A percentile compares a stretch with the other conserved stretches of the same genome.
These are phyloP conservation scores for Brachionus paranguensis DNA, from an alignment of 1,140 invertebrate genomes.

Conservation along the genomic window DNA sequence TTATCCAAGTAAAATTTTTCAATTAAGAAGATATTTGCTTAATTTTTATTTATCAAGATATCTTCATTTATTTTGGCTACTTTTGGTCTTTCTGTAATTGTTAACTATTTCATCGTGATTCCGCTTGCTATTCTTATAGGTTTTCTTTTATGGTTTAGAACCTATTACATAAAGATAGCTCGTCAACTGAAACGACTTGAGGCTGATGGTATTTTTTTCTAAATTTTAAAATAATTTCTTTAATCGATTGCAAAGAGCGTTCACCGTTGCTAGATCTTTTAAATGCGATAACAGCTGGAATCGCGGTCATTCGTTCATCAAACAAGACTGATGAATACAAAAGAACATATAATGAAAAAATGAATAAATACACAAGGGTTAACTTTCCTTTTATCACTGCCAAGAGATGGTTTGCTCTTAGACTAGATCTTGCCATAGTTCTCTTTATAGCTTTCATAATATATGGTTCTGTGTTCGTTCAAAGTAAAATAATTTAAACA, in stretches of 20 bases:
- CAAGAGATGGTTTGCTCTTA: background rate
- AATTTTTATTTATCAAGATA: background rate
- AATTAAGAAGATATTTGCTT: background rate
- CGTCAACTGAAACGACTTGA: background rate
- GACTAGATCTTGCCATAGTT: background rate
- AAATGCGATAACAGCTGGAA: background rate
- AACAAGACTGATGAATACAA: background rate
- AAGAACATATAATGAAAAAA: background rate
- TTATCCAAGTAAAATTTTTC: conserved; percentile 56
- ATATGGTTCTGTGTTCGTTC: background rate
- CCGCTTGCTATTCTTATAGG: background rate
- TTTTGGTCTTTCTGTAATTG: background rate
- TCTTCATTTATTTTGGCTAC: background rate
- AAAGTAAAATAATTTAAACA: background rate
- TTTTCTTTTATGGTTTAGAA: background rate
- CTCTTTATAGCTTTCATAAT: background rate
- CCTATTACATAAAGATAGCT: background rate
- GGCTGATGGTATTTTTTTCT: background rate
- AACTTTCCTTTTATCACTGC: background rate
- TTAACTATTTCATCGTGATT: background rate
- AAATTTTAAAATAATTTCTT: background rate
- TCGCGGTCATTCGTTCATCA: background rate
- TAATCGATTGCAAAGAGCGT: background rate
- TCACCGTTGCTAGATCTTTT: background rate
- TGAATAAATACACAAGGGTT: background rate